Base-by-base conservation (phyloP, 2,113 vertebrate species). In the Psittacara wagleri region DNA sequence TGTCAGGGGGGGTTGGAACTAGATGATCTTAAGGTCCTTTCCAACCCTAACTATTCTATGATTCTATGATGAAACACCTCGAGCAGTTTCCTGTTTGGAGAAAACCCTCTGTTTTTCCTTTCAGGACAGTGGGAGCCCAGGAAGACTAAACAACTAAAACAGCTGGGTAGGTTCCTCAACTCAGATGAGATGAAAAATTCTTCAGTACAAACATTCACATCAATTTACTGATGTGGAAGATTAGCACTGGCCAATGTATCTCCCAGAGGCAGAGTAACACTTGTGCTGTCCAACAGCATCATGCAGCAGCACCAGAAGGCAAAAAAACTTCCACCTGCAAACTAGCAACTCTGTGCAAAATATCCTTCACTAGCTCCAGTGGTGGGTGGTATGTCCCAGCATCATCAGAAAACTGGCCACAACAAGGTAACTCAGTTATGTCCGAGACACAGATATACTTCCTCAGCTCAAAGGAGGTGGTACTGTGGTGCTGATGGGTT, bases 361-460 rank as follows among this genome's bases (percentile, higher is more conserved):
- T 17, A 44, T 4, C 9, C 33, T 69, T 54, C 49, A 43, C 87
- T 13, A 78, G 13, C 43, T 88, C 61, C 55, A 70, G 29, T 3
- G 2, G 17, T 2, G 27, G 28, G 28, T 12, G 25, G 11, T 41
- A 41, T 1, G 1, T 67, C 16, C 51, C 55, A 88, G 4, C 2
- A 1, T 23, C 27, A 55, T 31, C 29, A 62, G 33, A 76, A 85
- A 41, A 35, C 10, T 15, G 37, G 22, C 41, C 33, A 8, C 2
- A 3, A 66, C 23, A 44, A 70, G 27, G 35, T 46, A 83, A 61
- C 16, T 39, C 3, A 1, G 15, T 14, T 52, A 39, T 2, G 24
- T 18, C 46, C 6, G 7, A 79, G 59, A 74, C 11, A 46, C 6
- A 23, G 13, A 89, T 72, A 37, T 6, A 52, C 11, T 46, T 43